phyloP scores from a whole-genome alignment of 1,140 invertebrate genomes.

The Aphaenogaster floridana region DNA sequence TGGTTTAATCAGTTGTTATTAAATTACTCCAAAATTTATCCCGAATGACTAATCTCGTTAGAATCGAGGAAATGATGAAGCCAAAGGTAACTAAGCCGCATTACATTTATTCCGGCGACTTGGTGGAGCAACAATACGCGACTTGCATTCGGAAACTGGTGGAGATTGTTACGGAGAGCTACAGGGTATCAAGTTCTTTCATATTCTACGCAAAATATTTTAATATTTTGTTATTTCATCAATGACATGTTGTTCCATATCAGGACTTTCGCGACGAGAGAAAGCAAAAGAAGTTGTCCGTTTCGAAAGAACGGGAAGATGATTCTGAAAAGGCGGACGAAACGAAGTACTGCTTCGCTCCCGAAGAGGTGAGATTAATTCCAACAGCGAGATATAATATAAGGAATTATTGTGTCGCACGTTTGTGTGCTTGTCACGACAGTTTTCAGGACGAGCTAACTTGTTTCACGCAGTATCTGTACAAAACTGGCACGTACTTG shows the following conservation, averaged over 20 bases:
- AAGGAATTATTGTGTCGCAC: neutral
- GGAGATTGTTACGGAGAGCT: conserved; percentile 72
- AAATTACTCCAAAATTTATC: neutral
- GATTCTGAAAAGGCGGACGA: neutral
- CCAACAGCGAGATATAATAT: neutral
- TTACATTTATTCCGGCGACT: conserved; percentile 72
- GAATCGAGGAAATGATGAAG: conserved; percentile 57
- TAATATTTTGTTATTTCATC: neutral
- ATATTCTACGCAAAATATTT: neutral
- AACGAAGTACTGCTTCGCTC: conserved; percentile 54
- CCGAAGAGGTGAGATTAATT: conserved; percentile 46
- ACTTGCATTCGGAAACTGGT: conserved; percentile 72
- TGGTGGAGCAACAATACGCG: conserved; percentile 73
- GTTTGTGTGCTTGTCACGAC: neutral
- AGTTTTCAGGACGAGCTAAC: conserved; percentile 76
- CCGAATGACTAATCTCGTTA: neutral
- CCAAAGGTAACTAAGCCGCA: neutral
- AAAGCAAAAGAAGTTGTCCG: neutral
- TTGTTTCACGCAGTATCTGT: conserved; percentile 78
- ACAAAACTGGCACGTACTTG: conserved; percentile 76
- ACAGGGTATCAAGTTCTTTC: conserved; percentile 68
- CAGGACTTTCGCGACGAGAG: conserved; percentile 69
- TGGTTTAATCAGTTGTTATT: neutral
- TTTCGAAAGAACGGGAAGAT: neutral
- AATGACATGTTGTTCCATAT: conserved; percentile 16